A percentile compares a stretch with the other conserved stretches of the same genome.
These are phyloP conservation scores for Chirona hameri DNA, from an alignment of 2,888 invertebrate species.

Conservation along the genomic window DNA sequence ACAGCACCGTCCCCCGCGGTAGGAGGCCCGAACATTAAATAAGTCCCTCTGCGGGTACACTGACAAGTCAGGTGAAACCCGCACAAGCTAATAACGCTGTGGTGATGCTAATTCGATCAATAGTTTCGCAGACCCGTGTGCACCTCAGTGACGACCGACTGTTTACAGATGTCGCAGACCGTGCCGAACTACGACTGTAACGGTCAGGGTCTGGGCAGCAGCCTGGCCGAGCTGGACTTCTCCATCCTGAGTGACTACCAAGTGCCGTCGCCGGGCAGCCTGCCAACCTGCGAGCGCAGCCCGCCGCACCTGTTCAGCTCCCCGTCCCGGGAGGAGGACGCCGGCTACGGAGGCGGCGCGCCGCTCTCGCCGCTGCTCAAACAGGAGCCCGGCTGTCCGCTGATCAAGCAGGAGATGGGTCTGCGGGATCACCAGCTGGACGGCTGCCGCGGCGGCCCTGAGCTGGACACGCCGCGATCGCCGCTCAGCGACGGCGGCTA, in stretches of 20 bases:
- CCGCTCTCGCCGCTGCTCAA: constrained; percentile 38
- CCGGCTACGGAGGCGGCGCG: constrained; percentile 35
- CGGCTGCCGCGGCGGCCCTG: not conserved
- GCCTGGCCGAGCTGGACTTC: constrained; percentile 64
- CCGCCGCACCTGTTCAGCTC: constrained; percentile 39
- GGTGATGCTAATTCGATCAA: too few species aligned
- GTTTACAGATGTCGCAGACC: constrained; percentile 74
- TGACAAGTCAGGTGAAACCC: too few species aligned
- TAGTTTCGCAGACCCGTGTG: too few species aligned
- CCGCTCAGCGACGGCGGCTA: constrained; percentile 32
- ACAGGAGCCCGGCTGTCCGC: constrained; percentile 44
- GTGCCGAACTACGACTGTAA: constrained; percentile 68
- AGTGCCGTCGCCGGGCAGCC: constrained; percentile 39
- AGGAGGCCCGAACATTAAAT: too few species aligned
- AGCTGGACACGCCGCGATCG: constrained; percentile 26
- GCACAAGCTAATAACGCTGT: too few species aligned
- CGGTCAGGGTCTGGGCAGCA: constrained; percentile 65
- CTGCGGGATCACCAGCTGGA: not conserved
- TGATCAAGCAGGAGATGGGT: constrained; percentile 33
- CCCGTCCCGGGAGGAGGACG: constrained; percentile 31
- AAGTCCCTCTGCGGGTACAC: too few species aligned
- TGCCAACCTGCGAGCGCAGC: constrained; percentile 30
- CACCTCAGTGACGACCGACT: too few species aligned
- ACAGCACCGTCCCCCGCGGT: too few species aligned
- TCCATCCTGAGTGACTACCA: constrained; percentile 59